phyloP scores from a whole-genome alignment of 2,888 invertebrate species.

The Charanyca ferruginea region DNA sequence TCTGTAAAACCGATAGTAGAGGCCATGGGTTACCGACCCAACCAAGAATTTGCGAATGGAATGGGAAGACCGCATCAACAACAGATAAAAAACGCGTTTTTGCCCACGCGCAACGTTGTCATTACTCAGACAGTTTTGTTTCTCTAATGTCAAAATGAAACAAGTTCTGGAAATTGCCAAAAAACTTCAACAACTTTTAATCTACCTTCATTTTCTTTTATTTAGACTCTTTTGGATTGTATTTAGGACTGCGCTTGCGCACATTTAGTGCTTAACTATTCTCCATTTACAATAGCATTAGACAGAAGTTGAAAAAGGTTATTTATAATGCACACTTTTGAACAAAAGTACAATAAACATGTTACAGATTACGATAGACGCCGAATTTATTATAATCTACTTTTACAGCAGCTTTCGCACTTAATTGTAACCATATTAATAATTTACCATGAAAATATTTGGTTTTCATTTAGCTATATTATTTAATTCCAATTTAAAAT shows the following conservation, averaged over 20 bases:
- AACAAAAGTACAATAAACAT: too few species aligned
- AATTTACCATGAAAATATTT: too few species aligned
- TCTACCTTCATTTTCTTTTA: conserved; percentile 10
- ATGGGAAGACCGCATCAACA: conserved; percentile 57
- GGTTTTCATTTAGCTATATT: too few species aligned
- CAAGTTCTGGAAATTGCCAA: conserved; percentile 29
- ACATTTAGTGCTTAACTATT: too few species aligned
- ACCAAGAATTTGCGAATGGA: conserved; percentile 47
- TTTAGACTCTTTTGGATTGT: neutral
- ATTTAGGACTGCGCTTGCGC: neutral
- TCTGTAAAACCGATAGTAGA: conserved; percentile 36
- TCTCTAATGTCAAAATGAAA: conserved; percentile 12
- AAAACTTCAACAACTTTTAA: conserved; percentile 15
- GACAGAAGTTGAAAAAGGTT: too few species aligned
- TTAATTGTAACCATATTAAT: too few species aligned
- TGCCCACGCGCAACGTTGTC: conserved; percentile 37
- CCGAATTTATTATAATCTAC: too few species aligned
- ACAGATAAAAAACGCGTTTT: conserved; percentile 56
- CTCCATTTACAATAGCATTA: too few species aligned
- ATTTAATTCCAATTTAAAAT: too few species aligned
- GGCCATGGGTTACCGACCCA: conserved; percentile 37
- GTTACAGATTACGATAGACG: too few species aligned
- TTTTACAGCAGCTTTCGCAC: too few species aligned
- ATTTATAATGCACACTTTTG: too few species aligned
- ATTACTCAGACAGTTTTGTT: conserved; percentile 47